Evolutionary conservation across 2,888 invertebrate species (phyloP), one percentile per base, ranked within the genome.

Genomic region (Drosophila algonquin): DNA sequence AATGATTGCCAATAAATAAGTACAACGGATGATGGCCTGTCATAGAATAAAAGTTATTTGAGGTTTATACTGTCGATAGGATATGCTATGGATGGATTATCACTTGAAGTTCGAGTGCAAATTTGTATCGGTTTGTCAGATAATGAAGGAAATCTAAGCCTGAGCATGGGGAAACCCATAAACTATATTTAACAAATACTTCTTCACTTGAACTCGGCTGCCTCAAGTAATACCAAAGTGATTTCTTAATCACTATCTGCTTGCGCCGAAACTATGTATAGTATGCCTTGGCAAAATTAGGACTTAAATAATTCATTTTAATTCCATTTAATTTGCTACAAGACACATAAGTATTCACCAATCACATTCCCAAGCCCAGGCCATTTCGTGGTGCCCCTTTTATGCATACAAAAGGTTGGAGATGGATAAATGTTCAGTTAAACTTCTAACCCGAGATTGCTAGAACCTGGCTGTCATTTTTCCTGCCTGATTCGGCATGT

Each of bases 401-500:
- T 52, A 56, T 27, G 48, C 14, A 35, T 27, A 48, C 51, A 52
- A 67, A 67, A 67, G 67, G 55, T 56, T 56, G 55, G 44, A 27
- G 52, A 21, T 52, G 68, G 30, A 52, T n/a, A 69, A 68, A 53
- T 54, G 55, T 35, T 52, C 65, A 55, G 50, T 51, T 55, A 46
- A 70, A 70, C 24, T 24, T n/a, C 24, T n/a, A 50, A 24, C 54
- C 71, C 71, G 53, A 61, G 63, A 71, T 71, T 70, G 54, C 73
- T 52, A 44, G 35, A 57, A 40, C 46, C 46, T 16, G 57, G 52
- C 48, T 64, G 70, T 68, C 81, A 74, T 76, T 80, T 81, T 74
- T 67, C 65, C 47, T 73, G 73, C 70, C 84, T 86, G 86, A 83
- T 82, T 78, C 70, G 74, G 70, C 70, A 76, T 86, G 84, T 71